These are phyloP conservation scores for Nipponacmea schrenckii DNA, from an alignment of 2,888 invertebrate species.

Conservation along the genomic window DNA sequence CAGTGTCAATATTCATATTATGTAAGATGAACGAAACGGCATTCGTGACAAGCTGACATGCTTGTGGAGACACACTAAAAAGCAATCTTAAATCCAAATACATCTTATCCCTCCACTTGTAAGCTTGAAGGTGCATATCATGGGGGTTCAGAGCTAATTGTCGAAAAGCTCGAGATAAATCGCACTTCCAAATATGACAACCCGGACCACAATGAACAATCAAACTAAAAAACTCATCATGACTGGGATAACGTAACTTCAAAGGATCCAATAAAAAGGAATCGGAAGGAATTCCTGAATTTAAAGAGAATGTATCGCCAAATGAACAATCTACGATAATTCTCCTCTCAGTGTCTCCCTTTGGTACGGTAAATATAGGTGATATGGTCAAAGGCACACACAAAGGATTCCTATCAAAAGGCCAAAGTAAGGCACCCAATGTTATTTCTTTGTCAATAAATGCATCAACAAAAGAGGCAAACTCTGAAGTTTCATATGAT, in stretches of 20 bases:
- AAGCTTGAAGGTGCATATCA: neutral
- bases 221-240: neutral
- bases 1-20: neutral
- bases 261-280: neutral
- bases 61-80: neutral
- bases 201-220: neutral
- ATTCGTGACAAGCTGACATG: neutral
- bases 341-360: neutral
- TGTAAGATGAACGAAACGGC: neutral
- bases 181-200: neutral
- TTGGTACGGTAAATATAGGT: neutral
- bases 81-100: neutral
- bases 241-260: neutral
- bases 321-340: neutral
- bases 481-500: neutral
- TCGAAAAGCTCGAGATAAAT: neutral
- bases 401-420: neutral
- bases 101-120: neutral
- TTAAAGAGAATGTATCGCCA: neutral
- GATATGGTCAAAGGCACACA: neutral
- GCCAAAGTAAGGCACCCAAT: neutral
- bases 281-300: neutral
- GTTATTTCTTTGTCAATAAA: neutral
- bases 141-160: neutral
- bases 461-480: neutral